Conservation (phyloP, 2,113 vertebrate species). For the Odocoileus virginianus region DNA sequence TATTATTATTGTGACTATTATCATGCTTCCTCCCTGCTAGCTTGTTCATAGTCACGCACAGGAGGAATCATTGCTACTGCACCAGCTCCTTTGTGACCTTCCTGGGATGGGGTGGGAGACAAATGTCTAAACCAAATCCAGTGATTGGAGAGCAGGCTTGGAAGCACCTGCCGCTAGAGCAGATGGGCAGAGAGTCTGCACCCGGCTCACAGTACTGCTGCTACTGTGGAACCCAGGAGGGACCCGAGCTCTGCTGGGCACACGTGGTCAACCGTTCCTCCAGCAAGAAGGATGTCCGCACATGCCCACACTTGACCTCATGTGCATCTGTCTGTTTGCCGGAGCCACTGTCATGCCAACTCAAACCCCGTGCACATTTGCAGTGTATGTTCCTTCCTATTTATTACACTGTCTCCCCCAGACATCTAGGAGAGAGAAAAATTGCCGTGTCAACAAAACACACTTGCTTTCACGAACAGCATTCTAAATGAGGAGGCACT, state of each 20-base stretch:
- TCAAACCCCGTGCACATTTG: neutral
- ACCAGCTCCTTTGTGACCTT: neutral
- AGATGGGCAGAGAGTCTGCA: neutral
- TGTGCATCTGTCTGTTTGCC: neutral
- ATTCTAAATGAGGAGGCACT: neutral
- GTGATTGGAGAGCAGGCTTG: neutral
- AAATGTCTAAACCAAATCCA: neutral
- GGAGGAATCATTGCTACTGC: neutral
- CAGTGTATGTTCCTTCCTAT: neutral
- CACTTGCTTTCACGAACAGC: neutral
- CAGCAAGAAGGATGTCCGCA: neutral
- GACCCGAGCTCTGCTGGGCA: rapidly evolving
- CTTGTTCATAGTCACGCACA: neutral
- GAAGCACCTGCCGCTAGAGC: neutral
- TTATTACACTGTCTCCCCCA: neutral
- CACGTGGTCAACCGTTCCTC: neutral
- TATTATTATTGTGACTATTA: neutral
- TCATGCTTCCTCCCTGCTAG: neutral
- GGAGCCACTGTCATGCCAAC: neutral
- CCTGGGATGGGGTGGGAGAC: neutral
- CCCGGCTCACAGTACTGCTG: neutral
- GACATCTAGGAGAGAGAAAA: neutral
- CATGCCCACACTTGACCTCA: neutral
- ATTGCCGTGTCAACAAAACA: neutral
- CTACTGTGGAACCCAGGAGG: neutral